Conservation (phyloP, 2,113 vertebrate genomes). For the Dromiciops gliroides region DNA sequence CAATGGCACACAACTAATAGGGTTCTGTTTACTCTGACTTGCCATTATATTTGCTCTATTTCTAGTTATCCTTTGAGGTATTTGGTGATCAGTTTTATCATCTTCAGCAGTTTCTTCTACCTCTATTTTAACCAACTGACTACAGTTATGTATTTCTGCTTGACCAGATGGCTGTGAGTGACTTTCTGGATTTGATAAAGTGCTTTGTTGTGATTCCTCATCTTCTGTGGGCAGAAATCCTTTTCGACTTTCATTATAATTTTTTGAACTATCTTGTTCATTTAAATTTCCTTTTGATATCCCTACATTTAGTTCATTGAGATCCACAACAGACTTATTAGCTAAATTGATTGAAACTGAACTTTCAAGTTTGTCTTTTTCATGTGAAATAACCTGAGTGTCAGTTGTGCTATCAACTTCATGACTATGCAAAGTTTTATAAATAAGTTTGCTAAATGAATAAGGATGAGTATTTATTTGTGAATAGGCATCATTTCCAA, state of each 20-base stretch:
- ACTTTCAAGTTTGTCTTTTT: slow-evolving; percentile 80
- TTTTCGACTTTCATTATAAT: slow-evolving; percentile 66
- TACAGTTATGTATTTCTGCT: slow-evolving; percentile 81
- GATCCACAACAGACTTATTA: slow-evolving; percentile 74
- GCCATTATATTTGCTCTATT: slow-evolving; percentile 85
- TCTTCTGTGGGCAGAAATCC: slow-evolving; percentile 73
- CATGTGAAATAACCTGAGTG: slow-evolving; percentile 74
- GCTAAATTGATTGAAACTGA: slow-evolving; percentile 73
- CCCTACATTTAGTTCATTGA: slow-evolving; percentile 76
- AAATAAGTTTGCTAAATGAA: slow-evolving; percentile 63
- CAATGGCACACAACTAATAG: slow-evolving; percentile 84
- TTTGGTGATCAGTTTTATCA: slow-evolving; percentile 83
- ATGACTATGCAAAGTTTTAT: slow-evolving; percentile 71
- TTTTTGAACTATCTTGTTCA: slow-evolving; percentile 76
- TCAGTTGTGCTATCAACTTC: slow-evolving; percentile 78
- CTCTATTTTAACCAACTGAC: slow-evolving; percentile 83
- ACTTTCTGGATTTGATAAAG: slow-evolving; percentile 75
- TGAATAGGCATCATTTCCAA: slow-evolving; percentile 70
- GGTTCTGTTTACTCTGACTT: slow-evolving; percentile 85
- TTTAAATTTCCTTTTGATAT: slow-evolving; percentile 77
- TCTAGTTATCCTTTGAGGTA: slow-evolving; percentile 86
- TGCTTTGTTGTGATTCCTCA: slow-evolving; percentile 77
- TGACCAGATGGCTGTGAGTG: slow-evolving; percentile 77
- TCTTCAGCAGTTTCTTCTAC: slow-evolving; percentile 86
- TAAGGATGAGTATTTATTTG: slow-evolving; percentile 64